Base-by-base conservation (phyloP, 2,888 invertebrate genomes). In the Acrocera orbiculus region DNA sequence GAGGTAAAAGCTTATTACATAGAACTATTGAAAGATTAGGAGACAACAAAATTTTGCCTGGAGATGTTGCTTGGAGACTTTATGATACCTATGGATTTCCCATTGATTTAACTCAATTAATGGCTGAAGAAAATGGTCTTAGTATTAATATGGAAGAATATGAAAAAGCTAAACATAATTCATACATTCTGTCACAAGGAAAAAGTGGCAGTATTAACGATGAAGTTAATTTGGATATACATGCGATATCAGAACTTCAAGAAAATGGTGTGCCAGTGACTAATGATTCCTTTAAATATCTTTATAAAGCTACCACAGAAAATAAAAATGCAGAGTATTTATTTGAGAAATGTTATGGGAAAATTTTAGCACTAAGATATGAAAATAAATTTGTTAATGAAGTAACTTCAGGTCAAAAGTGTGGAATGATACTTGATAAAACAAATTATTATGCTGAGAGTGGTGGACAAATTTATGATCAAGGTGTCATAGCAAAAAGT, bases 1-100 rank as follows among this genome's bases (percentile, higher is more conserved):
- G 95, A 40, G 98, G 98, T 2, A 74, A 86, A 43, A 81, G 80
- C 56, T 64, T 98, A 27, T 66, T 98, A 8, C 83, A 93, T 56
- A 73, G 92, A 49, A 92, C 93, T 3, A 81, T 96, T 41, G 69
- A 70, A 34, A 90, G 89, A 56, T 62, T 95, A 22, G 74, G 70
- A 31, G 64, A 65, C 37, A 66, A 69, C 2, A 77, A 73, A 51
- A 64, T 71, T 29, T 65, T 96, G 41, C 93, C 95, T 23, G 92
- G 96, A 34, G 90, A 96, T 60, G 76, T 98, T 30, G 95, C 96
- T 2, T 98, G 98, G 98, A 72, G 93, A 37, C 65, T 98, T 35
- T 98, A 99, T 59, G 98, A 98, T 53, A 99, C 98, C 0, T 98
- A 96, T 54, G 98, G 98, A 13, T 99, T 99, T 56, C 98, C 98